These are phyloP conservation scores for Apostichopus japonicus DNA, from an alignment of 35 echinoderm and acorn worm genomes.

Conservation along the genomic window DNA sequence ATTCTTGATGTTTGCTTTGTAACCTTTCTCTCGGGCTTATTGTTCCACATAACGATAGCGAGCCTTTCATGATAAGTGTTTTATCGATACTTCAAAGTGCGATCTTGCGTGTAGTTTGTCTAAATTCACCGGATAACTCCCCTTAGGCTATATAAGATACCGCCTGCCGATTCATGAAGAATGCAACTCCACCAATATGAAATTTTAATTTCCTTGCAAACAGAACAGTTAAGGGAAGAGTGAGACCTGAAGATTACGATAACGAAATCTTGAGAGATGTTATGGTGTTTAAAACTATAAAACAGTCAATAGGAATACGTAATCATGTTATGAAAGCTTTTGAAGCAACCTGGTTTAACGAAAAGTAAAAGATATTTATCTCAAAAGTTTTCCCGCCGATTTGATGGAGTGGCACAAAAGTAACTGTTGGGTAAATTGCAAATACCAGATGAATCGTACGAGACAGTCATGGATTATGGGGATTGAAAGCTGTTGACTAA, in stretches of 20 bases:
- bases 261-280: neutral
- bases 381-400: conserved; percentile 14
- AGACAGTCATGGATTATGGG: neutral
- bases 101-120: conserved; percentile 33
- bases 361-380: conserved; percentile 36
- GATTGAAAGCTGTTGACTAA: conserved; percentile 1
- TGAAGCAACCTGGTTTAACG: neutral
- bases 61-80: conserved; percentile 24
- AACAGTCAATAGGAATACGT: conserved; percentile 30
- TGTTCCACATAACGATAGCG: neutral
- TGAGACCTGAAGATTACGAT: neutral
- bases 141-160: conserved; percentile 34
- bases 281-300: neutral
- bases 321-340: conserved; percentile 16
- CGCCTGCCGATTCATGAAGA: conserved; percentile 17
- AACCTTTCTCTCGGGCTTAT: neutral
- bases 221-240: conserved; percentile 7
- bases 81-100: conserved; percentile 42
- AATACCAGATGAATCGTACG: neutral
- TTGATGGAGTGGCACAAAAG: neutral
- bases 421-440: neutral
- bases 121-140: conserved; percentile 41
- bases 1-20: neutral
- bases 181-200: conserved; percentile 29
- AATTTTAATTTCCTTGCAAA: conserved; percentile 42